Conservation (phyloP, 2,797 vertebrate species). For the Myotis vivesi region DNA sequence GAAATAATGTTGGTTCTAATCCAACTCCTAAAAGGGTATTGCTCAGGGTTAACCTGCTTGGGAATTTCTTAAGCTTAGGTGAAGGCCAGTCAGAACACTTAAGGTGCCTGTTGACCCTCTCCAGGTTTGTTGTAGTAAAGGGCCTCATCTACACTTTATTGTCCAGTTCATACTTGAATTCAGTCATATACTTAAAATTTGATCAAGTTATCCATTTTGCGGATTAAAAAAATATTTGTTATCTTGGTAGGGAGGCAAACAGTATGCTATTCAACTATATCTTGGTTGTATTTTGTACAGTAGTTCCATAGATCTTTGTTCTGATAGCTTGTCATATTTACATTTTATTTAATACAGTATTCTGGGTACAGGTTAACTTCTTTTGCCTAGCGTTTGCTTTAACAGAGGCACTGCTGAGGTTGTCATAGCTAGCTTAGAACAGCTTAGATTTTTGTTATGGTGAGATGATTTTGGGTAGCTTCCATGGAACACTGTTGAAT, state of each 20-base stretch:
- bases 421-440: background rate
- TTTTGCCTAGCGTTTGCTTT: constrained; percentile 26
- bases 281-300: background rate
- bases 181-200: constrained; percentile 17
- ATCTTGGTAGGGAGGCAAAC: background rate
- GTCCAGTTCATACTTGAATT: constrained; percentile 19
- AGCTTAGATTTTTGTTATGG: background rate
- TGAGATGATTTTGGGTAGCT: constrained; percentile 7
- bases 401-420: background rate
- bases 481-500: background rate
- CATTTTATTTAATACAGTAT: constrained; percentile 38
- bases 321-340: background rate
- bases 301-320: background rate
- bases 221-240: background rate
- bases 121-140: background rate
- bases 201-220: background rate
- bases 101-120: background rate
- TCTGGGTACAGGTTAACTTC: background rate
- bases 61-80: constrained; percentile 2
- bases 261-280: background rate
- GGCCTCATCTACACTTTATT: background rate
- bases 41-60: background rate
- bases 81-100: background rate
- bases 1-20: constrained; percentile 14
- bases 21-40: background rate